phyloP scores from a whole-genome alignment of 1,140 invertebrate genomes.

The Mercenaria mercenaria region DNA sequence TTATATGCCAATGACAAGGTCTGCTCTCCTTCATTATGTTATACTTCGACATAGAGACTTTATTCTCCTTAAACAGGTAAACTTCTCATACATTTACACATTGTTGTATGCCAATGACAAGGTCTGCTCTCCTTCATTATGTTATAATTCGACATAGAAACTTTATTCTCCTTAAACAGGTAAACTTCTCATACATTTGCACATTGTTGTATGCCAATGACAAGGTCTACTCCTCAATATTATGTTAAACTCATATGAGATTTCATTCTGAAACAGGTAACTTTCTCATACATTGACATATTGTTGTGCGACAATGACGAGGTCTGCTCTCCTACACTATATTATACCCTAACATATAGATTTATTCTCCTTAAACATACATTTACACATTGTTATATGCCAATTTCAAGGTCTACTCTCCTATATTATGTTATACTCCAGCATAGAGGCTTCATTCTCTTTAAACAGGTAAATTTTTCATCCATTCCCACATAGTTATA shows the following conservation, averaged over 20 bases:
- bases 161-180: constrained; percentile 77
- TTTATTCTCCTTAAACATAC: constrained; percentile 75
- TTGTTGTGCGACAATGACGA: constrained; percentile 76
- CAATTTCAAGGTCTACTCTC: constrained; percentile 76
- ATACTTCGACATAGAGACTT: constrained; percentile 76
- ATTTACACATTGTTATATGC: constrained; percentile 76
- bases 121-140: constrained; percentile 80
- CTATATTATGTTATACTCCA: constrained; percentile 78
- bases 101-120: constrained; percentile 76
- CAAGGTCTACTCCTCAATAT: constrained; percentile 78
- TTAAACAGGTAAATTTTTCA: constrained; percentile 79
- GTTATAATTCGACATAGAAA: constrained; percentile 75
- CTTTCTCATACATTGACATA: constrained; percentile 67
- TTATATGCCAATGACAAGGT: constrained; percentile 76
- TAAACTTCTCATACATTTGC: constrained; percentile 72
- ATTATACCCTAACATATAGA: constrained; percentile 75
- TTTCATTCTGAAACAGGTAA: constrained; percentile 77
- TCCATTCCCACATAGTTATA: constrained; percentile 73
- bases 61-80: constrained; percentile 78
- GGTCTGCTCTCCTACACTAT: constrained; percentile 79
- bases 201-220: constrained; percentile 74
- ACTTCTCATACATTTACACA: constrained; percentile 68
- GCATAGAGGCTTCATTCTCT: constrained; percentile 74
- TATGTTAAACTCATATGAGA: constrained; percentile 75
- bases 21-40: constrained; percentile 80